phyloP scores from a whole-genome alignment of 2,888 invertebrate genomes.

The Drosophila paranaensis region DNA sequence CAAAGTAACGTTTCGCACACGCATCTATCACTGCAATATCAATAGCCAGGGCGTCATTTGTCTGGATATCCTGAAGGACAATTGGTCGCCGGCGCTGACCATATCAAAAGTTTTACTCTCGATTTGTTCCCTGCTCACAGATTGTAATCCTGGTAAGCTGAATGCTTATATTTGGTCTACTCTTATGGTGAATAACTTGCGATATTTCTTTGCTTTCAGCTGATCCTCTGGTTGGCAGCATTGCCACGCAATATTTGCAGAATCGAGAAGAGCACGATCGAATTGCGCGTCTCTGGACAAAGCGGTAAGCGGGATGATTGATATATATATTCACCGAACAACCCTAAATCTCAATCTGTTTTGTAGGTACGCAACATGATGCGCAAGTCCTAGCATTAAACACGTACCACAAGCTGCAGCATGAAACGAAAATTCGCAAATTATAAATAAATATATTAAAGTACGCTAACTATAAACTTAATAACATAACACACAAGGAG shows the following conservation, averaged over 20 bases:
- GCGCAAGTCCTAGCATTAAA: constrained; percentile 76
- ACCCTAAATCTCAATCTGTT: constrained; percentile 19
- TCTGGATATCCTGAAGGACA: constrained; percentile 98
- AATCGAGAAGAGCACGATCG: constrained; percentile 99
- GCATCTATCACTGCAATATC: constrained; percentile 99
- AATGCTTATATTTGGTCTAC: no score
- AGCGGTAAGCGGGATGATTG: constrained; percentile 88
- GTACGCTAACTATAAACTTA: constrained; percentile 79
- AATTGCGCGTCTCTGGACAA: constrained; percentile 99
- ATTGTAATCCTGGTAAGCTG: constrained; percentile 98
- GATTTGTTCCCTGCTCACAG: constrained; percentile 98
- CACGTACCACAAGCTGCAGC: constrained; percentile 75
- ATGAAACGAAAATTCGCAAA: constrained; percentile 76
- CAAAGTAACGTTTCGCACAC: constrained; percentile 96
- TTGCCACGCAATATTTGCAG: constrained; percentile 98
- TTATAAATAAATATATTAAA: constrained; percentile 78
- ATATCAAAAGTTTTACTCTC: constrained; percentile 98
- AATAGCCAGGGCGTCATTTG: constrained; percentile 99
- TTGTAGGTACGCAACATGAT: constrained; percentile 84
- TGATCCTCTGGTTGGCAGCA: constrained; percentile 98
- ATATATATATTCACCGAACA: not conserved
- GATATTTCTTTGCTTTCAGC: constrained; percentile 86
- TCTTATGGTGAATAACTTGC: not conserved
- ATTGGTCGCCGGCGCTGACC: constrained; percentile 99
- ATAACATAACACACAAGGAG: constrained; percentile 39